phyloP scores from a whole-genome alignment of 2,888 invertebrate species.

The Stictocephala bisonia region DNA sequence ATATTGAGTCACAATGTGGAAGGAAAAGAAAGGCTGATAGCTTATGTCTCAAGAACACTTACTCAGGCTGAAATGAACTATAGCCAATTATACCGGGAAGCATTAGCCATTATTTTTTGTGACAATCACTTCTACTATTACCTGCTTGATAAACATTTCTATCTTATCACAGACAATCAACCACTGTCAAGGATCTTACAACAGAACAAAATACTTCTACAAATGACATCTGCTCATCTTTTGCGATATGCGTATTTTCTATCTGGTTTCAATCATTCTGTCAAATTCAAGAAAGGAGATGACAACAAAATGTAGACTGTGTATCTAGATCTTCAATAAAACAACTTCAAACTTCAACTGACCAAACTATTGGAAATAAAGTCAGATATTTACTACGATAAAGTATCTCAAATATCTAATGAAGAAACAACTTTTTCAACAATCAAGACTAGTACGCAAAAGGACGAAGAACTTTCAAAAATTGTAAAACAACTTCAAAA shows the following conservation, averaged over 20 bases:
- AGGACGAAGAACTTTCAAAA: constrained; percentile 7
- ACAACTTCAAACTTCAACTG: no score
- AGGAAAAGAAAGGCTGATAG: constrained; percentile 48
- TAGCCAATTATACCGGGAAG: constrained; percentile 52
- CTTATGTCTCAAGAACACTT: constrained; percentile 47
- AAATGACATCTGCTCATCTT: constrained; percentile 43
- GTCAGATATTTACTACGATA: no score
- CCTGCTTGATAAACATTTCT: constrained; percentile 45
- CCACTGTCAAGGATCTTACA: constrained; percentile 48
- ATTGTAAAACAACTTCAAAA: not conserved
- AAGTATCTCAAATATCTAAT: not conserved
- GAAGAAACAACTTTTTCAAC: not conserved
- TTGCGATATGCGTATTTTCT: constrained; percentile 49
- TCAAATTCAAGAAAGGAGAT: constrained; percentile 49
- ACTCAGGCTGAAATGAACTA: constrained; percentile 50
- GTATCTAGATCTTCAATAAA: constrained; percentile 49
- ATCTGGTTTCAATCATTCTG: constrained; percentile 49
- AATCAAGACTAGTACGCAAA: not conserved
- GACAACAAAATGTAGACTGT: constrained; percentile 52
- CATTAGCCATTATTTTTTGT: constrained; percentile 48
- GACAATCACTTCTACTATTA: constrained; percentile 49
- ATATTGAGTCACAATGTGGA: constrained; percentile 50
- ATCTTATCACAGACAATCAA: constrained; percentile 47
- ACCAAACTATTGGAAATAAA: no score
- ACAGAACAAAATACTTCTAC: constrained; percentile 34